Percentiles rank a stretch among this genome's conserved stretches.
These are phyloP conservation scores for Rotaria macrura DNA, from an alignment of 2,888 invertebrate genomes.

Conservation along the genomic window DNA sequence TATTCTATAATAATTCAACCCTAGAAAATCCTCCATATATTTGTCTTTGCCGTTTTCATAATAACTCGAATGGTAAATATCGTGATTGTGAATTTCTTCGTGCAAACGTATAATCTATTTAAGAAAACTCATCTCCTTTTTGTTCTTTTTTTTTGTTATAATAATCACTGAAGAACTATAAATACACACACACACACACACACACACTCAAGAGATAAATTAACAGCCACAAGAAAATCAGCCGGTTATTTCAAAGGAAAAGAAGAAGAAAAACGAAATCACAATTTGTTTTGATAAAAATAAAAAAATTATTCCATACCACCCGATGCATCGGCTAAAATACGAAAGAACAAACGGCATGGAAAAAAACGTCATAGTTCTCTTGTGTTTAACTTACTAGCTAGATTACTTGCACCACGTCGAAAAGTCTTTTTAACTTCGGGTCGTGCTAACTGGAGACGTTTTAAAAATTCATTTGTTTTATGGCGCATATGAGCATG, in stretches of 20 bases:
- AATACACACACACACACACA: neutral
- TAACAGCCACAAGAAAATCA: neutral
- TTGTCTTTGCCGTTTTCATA: neutral
- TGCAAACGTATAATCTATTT: neutral
- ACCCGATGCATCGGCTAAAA: neutral
- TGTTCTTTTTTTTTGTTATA: neutral
- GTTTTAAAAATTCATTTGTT: slow-evolving; percentile 94
- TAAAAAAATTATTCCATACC: neutral
- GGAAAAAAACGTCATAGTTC: neutral
- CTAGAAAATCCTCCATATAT: neutral
- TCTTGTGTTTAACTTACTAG: neutral
- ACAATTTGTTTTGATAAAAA: neutral
- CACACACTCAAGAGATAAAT: neutral
- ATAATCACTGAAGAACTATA: neutral
- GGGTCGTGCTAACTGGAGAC: slow-evolving; percentile 90
- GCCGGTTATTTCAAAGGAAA: neutral
- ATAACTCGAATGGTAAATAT: neutral
- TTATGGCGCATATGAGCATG: slow-evolving; percentile 99
- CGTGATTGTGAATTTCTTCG: neutral
- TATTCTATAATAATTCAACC: neutral
- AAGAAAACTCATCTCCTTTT: neutral
- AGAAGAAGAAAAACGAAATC: neutral
- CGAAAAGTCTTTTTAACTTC: slow-evolving; percentile 1
- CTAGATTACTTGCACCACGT: neutral
- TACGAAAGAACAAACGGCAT: neutral